A percentile compares a stretch with the other conserved stretches of the same genome.
Evolutionary conservation across 2,888 invertebrate genomes (phyloP).

Genomic region (Leptopilina syphax): DNA sequence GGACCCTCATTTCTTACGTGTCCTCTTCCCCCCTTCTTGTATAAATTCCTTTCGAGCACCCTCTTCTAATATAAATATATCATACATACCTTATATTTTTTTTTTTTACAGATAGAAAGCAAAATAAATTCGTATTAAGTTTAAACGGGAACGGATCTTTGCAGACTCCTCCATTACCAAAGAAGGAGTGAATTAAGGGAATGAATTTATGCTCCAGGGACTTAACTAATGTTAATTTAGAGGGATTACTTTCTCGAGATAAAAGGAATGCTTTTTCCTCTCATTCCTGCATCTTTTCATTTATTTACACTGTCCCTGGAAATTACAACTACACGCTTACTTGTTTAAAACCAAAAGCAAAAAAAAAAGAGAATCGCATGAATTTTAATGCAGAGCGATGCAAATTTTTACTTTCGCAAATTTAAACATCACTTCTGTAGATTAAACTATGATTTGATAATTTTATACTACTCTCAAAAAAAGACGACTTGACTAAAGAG

Average conservation of each 20-base stretch:
- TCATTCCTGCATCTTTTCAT: neutral
- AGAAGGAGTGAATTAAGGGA: conserved; percentile 30
- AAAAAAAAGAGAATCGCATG: no score
- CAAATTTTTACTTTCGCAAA: no score
- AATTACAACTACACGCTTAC: neutral
- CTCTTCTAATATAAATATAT: conserved; percentile 19
- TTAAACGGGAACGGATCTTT: conserved; percentile 33
- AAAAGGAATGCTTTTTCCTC: neutral
- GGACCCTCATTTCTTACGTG: conserved; percentile 47
- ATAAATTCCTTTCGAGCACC: conserved; percentile 33
- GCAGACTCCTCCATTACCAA: neutral
- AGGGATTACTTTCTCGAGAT: conserved; percentile 31
- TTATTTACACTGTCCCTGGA: neutral
- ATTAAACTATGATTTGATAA: no score
- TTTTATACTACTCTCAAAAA: no score
- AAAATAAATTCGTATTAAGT: conserved; percentile 31
- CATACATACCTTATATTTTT: conserved; percentile 37
- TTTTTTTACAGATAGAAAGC: conserved; percentile 17
- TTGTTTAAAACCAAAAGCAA: no score
- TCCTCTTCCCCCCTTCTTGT: conserved; percentile 43
- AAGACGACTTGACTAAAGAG: no score
- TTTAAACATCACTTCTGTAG: no score
- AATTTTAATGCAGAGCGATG: no score
- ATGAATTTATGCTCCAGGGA: conserved; percentile 31
- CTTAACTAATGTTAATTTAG: conserved; percentile 36